Evolutionary conservation across 2,888 invertebrate genomes (phyloP).

Genomic region (Eurois occulta): DNA sequence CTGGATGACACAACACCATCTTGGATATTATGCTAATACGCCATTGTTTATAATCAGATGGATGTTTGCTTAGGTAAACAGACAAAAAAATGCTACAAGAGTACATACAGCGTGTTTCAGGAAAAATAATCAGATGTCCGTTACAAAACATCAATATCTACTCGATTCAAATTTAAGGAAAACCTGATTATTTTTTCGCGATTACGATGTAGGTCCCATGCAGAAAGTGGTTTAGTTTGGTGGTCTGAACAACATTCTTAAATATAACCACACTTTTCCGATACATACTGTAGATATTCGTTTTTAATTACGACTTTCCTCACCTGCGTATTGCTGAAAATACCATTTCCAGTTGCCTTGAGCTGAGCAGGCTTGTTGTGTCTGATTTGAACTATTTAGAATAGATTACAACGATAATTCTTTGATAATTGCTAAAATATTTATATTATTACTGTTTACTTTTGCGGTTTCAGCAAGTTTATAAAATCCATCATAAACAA

Average conservation of each 20-base stretch:
- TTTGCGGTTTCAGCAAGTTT: neutral
- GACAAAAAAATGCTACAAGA: neutral
- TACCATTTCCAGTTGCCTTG: neutral
- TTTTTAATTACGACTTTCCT: neutral
- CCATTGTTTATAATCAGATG: constrained; percentile 7
- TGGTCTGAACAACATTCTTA: neutral
- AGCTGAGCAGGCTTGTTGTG: neutral
- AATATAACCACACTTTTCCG: neutral
- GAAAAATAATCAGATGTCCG: neutral
- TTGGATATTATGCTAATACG: constrained; percentile 44
- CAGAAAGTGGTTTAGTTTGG: neutral
- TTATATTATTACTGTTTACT: constrained; percentile 2
- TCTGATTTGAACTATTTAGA: neutral
- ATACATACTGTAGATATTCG: neutral
- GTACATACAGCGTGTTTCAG: neutral
- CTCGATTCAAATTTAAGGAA: neutral
- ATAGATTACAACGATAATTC: constrained; percentile 2
- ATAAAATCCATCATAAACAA: constrained; percentile 13
- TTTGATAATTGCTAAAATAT: constrained; percentile 18
- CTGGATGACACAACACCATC: constrained; percentile 28
- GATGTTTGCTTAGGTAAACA: neutral
- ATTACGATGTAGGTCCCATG: neutral
- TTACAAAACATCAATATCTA: neutral
- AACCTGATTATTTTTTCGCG: neutral
- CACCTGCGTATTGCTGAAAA: neutral